These are phyloP conservation scores for Gulo gulo DNA, from an alignment of 2,113 vertebrate species.

Conservation along the genomic window DNA sequence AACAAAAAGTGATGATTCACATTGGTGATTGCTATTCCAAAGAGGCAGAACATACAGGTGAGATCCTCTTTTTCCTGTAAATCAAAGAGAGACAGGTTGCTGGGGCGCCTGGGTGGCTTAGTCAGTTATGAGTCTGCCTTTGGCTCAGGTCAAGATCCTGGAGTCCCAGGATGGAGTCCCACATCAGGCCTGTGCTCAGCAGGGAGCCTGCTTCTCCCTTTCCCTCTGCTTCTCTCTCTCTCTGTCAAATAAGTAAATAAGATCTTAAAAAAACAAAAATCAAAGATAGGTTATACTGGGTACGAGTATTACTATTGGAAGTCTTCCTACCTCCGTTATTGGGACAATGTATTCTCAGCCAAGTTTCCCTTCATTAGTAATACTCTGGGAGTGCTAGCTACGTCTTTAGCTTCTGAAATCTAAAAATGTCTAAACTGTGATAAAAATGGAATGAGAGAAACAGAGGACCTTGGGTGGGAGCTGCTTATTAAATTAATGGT, in stretches of 20 bases:
- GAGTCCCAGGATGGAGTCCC: background rate
- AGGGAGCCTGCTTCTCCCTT: background rate
- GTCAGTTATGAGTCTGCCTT: background rate
- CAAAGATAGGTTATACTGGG: background rate
- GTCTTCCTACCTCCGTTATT: background rate
- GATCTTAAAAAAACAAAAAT: background rate
- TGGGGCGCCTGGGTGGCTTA: background rate
- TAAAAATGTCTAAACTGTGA: background rate
- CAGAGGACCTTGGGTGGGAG: background rate
- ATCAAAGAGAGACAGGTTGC: background rate
- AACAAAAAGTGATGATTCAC: background rate
- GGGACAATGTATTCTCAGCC: background rate
- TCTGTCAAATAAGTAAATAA: background rate
- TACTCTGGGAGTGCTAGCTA: background rate
- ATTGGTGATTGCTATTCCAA: background rate
- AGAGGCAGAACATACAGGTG: background rate
- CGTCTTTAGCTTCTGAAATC: background rate
- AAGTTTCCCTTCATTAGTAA: background rate
- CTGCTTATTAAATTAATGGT: background rate
- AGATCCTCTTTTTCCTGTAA: background rate
- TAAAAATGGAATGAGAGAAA: background rate
- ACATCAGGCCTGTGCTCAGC: background rate
- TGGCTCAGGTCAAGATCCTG: background rate
- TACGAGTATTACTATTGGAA: background rate
- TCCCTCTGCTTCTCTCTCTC: background rate